A percentile compares a stretch with the other conserved stretches of the same genome.
These are phyloP conservation scores for Calephelis virginiensis DNA, from an alignment of 1,140 invertebrate species.

Conservation along the genomic window DNA sequence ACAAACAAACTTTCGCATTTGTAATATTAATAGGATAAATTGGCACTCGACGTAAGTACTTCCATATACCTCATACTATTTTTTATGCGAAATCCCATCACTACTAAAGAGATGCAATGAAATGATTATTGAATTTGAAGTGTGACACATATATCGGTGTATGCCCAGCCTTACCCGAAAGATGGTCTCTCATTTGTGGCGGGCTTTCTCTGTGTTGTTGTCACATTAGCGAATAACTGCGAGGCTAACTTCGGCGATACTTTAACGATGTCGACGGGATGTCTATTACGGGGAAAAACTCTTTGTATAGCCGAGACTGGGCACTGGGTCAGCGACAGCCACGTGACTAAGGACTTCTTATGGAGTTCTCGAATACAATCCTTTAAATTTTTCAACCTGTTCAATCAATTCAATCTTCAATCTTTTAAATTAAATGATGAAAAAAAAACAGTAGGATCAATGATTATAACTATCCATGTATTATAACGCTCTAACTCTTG, in stretches of 20 bases:
- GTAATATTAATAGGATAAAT: too few species aligned
- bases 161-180: conserved; percentile 53
- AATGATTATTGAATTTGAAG: neutral
- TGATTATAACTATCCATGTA: too few species aligned
- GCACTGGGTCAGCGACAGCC: conserved; percentile 22
- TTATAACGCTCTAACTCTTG: too few species aligned
- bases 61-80: too few species aligned
- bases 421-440: too few species aligned
- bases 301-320: conserved; percentile 42
- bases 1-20: too few species aligned
- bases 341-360: conserved; percentile 28
- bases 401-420: too few species aligned
- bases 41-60: too few species aligned
- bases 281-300: conserved; percentile 63
- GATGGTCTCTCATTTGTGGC: conserved; percentile 70
- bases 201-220: conserved; percentile 71
- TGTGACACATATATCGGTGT: conserved; percentile 30
- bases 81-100: too few species aligned
- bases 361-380: neutral
- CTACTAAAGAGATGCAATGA: neutral
- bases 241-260: conserved; percentile 65
- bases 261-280: conserved; percentile 71
- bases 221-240: conserved; percentile 76
- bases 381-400: too few species aligned
- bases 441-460: too few species aligned